Evolutionary conservation across 2,797 vertebrate genomes (phyloP).

Genomic region (Chromobotia macracanthus): DNA sequence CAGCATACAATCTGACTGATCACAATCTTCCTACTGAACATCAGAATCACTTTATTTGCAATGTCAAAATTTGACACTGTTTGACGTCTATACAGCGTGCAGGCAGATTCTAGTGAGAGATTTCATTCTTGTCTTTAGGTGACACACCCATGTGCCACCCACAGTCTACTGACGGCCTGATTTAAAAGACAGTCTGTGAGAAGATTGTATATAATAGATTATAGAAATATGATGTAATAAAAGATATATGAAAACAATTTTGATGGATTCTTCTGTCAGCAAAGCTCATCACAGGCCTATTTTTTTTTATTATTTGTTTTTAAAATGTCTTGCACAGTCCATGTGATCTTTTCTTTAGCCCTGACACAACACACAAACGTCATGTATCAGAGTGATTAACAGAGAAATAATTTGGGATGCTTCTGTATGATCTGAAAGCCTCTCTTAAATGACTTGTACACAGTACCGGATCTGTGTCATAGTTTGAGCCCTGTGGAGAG

Average conservation of each 20-base stretch:
- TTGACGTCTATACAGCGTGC: neutral
- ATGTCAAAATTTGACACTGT: neutral
- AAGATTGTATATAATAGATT: conserved; percentile 57
- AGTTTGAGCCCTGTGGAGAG: neutral
- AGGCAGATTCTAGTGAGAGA: neutral
- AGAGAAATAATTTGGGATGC: conserved; percentile 18
- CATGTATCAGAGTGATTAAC: conserved; percentile 15
- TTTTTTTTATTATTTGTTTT: conserved; percentile 19
- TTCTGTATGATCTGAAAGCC: conserved; percentile 2
- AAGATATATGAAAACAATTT: conserved; percentile 44
- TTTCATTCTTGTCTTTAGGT: neutral
- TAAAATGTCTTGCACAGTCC: neutral
- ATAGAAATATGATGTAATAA: conserved; percentile 44
- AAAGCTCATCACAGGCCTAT: conserved; percentile 27
- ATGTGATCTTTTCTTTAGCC: conserved; percentile 46
- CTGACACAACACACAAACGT: conserved; percentile 44
- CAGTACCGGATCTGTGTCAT: neutral
- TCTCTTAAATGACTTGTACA: conserved; percentile 17
- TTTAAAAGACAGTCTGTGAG: conserved; percentile 46
- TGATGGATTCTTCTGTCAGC: conserved; percentile 55
- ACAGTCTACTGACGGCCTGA: neutral
- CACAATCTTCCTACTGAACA: conserved; percentile 22
- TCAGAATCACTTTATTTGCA: conserved; percentile 16
- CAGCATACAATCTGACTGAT: neutral
- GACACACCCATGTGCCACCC: neutral